Conservation (phyloP, 1,140 invertebrate species). For the Bombus pascuorum region DNA sequence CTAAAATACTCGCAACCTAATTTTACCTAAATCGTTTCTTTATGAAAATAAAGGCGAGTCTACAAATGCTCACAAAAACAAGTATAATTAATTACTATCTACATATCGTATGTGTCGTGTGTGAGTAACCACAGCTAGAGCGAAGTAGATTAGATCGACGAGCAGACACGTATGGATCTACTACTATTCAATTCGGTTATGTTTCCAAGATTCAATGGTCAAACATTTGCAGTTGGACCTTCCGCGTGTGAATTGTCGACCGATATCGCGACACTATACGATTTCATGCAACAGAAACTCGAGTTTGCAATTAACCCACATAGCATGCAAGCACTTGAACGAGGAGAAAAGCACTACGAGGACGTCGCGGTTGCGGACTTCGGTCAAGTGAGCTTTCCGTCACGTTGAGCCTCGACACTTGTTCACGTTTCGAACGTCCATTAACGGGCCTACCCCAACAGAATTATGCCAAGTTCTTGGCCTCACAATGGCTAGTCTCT, state of each 20-base stretch:
- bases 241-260: no score
- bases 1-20: no score
- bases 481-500: neutral
- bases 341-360: slow-evolving; percentile 22
- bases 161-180: no score
- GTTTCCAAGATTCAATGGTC: neutral
- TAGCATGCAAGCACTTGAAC: slow-evolving; percentile 25
- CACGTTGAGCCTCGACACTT: slow-evolving; percentile 24
- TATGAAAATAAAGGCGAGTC: no score
- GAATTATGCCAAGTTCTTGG: slow-evolving; percentile 18
- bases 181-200: no score
- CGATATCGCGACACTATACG: neutral
- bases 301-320: slow-evolving; percentile 32
- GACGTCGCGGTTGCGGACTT: slow-evolving; percentile 9
- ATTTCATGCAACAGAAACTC: slow-evolving; percentile 6
- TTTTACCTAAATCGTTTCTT: no score
- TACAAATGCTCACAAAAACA: no score
- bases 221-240: neutral
- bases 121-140: no score
- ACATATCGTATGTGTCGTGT: no score
- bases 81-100: no score
- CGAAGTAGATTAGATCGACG: neutral
- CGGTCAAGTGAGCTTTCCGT: slow-evolving; percentile 27
- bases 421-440: slow-evolving; percentile 27
- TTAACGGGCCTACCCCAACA: neutral